These are phyloP conservation scores for Dunckerocampus dactyliophorus DNA, from an alignment of 2,113 vertebrate genomes.

Conservation along the genomic window DNA sequence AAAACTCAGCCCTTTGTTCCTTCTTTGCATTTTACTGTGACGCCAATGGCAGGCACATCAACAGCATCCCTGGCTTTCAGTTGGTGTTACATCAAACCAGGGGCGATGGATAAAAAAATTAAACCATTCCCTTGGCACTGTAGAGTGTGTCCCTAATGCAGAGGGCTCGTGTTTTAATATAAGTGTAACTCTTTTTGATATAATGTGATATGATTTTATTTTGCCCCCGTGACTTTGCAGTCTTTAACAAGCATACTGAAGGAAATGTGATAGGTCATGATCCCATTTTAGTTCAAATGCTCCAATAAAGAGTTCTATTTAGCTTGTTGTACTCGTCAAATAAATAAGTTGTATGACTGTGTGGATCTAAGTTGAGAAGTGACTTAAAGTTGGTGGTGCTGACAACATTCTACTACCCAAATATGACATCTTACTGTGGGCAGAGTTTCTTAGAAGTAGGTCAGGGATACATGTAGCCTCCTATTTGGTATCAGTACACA, in stretches of 20 bases:
- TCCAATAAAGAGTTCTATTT: slow-evolving; percentile 1
- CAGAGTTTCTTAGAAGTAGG: slow-evolving; percentile 18
- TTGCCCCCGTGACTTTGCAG: slow-evolving; percentile 12
- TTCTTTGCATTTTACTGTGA: slow-evolving; percentile 17
- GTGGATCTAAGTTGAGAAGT: not conserved
- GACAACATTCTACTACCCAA: not conserved
- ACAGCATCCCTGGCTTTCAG: slow-evolving; percentile 31
- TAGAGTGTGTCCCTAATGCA: slow-evolving; percentile 12
- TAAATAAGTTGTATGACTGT: slow-evolving; percentile 5
- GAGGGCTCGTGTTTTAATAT: slow-evolving; percentile 19
- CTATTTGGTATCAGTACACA: slow-evolving; percentile 7
- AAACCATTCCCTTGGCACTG: slow-evolving; percentile 12
- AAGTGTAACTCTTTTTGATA: slow-evolving; percentile 19
- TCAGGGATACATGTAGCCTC: slow-evolving; percentile 18
- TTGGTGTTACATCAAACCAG: slow-evolving; percentile 23
- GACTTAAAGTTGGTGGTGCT: not conserved
- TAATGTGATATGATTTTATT: slow-evolving; percentile 9
- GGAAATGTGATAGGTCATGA: slow-evolving; percentile 1
- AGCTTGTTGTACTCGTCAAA: not conserved
- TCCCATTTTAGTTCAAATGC: slow-evolving; percentile 4
- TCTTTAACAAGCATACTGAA: slow-evolving; percentile 15
- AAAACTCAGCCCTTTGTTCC: not conserved
- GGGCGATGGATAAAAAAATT: slow-evolving; percentile 20
- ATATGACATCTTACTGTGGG: not conserved
- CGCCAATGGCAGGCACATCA: slow-evolving; percentile 26